phyloP scores from a whole-genome alignment of 2,888 invertebrate genomes.

The Phyllotreta striolata region DNA sequence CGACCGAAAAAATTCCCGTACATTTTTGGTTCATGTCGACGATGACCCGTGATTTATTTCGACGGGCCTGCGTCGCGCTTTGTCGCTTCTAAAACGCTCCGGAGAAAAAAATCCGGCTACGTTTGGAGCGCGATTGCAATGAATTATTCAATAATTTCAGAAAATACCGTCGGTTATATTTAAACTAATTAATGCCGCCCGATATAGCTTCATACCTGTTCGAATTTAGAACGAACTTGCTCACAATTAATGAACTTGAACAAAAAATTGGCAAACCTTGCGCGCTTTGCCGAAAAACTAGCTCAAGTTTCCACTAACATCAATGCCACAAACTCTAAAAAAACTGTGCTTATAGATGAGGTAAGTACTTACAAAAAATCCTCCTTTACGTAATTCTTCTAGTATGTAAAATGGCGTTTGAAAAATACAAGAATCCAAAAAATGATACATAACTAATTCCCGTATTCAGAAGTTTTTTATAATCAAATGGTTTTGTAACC shows the following conservation, averaged over 20 bases:
- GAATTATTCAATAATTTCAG: background rate
- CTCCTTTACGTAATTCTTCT: too few species aligned
- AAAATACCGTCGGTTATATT: constrained; percentile 4
- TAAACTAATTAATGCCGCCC: constrained; percentile 14
- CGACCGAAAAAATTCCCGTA: constrained; percentile 5
- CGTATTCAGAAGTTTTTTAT: too few species aligned
- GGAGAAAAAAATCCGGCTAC: background rate
- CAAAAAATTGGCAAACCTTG: constrained; percentile 22
- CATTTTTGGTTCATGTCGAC: constrained; percentile 17
- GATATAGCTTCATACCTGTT: constrained; percentile 22
- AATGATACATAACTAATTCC: too few species aligned
- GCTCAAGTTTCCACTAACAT: too few species aligned
- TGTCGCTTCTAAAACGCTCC: constrained; percentile 6
- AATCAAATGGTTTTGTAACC: too few species aligned
- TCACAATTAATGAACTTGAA: constrained; percentile 27
- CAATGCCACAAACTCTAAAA: too few species aligned
- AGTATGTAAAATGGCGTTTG: too few species aligned
- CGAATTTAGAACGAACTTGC: constrained; percentile 23
- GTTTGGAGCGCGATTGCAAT: background rate
- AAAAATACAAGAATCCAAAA: too few species aligned
- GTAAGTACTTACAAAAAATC: too few species aligned
- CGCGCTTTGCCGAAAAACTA: background rate
- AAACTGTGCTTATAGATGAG: too few species aligned
- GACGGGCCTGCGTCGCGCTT: background rate
- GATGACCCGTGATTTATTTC: constrained; percentile 13